Evolutionary conservation across 1,140 invertebrate species (phyloP), one percentile per base, ranked within the genome.

Genomic region (Augochlora pura): DNA sequence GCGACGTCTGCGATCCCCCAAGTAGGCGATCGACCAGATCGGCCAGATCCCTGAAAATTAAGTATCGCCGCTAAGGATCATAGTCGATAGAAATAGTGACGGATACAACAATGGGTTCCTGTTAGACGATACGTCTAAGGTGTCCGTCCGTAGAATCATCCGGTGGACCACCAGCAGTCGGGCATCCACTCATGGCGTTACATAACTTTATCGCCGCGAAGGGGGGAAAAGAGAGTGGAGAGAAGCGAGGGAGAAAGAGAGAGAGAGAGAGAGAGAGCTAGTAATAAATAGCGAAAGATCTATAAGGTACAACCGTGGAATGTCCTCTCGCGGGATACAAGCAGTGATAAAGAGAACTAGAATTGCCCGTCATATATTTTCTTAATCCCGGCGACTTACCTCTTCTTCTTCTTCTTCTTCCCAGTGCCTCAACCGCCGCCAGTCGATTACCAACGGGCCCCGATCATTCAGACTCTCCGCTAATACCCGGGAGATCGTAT

Each of bases 271-370:
- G 59, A 27, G 23, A 0, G 59, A 27, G 59, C 12, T 25, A 62
- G 59, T 62, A 62, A 62, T 27, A 27, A 62, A 62, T 62, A 62
- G 59, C 59, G 59, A 16, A 57, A 57, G 54, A 57, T 57, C 21
- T 57, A 57, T 57, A 57, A 57, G 54, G 54, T 57, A 57, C 54
- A n/a, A 57, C 54, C 54, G n/a, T 57, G 54, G n/a, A 57, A 57
- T 57, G 54, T 59, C 57, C 57, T 25, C 23, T 25, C 23, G 9
- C 57, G 9, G 57, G 23, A 57, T 39, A 32, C 32, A 39, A 14
- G n/a, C 38, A 6, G 42, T 25, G n/a, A 23, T 25, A 63, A 32
- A 32, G 27, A 63, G 27, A 32, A 38, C 60, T 32, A 18, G 60
- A 38, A 63, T 63, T 32, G 60, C 16, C 32, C 27, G 16, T 63